phyloP scores from a whole-genome alignment of 2,888 invertebrate genomes.

The Molorchus minor region DNA sequence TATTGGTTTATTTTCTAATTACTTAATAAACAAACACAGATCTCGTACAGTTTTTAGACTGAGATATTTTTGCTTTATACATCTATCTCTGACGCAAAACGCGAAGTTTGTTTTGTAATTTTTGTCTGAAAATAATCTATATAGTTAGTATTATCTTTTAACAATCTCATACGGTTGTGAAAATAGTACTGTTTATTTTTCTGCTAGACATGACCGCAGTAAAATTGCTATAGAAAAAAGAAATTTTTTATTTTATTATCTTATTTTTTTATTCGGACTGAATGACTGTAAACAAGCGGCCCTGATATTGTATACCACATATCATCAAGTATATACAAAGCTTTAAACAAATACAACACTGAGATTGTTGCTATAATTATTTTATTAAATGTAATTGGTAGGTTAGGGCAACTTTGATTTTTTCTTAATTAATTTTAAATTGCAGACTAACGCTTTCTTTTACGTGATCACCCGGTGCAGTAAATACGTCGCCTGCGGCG shows the following conservation, averaged over 20 bases:
- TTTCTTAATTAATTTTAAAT: too few species aligned
- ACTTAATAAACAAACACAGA: conserved; percentile 9
- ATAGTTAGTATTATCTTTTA: conserved; percentile 23
- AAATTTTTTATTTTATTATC: conserved; percentile 17
- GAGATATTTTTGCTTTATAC: conserved; percentile 18
- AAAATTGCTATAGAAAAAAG: conserved; percentile 12
- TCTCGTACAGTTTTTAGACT: conserved; percentile 10
- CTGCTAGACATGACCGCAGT: conserved; percentile 6
- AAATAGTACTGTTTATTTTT: conserved; percentile 26
- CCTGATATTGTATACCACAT: too few species aligned
- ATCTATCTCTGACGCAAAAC: conserved; percentile 21
- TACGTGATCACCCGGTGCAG: too few species aligned
- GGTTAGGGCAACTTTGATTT: too few species aligned
- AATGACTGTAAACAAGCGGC: neutral
- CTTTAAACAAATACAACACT: too few species aligned
- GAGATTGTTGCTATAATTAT: too few species aligned
- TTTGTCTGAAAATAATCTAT: conserved; percentile 17
- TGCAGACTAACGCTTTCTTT: too few species aligned
- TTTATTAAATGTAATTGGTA: too few species aligned
- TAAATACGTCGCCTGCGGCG: too few species aligned
- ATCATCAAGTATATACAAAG: too few species aligned
- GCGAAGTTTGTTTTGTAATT: conserved; percentile 18
- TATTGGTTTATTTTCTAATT: conserved; percentile 6
- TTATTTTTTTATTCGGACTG: conserved; percentile 6
- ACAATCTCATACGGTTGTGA: conserved; percentile 17